Percentiles rank a stretch among this genome's conserved stretches.
phyloP scores from a whole-genome alignment of 1,140 invertebrate genomes.

The Drosophila tani region DNA sequence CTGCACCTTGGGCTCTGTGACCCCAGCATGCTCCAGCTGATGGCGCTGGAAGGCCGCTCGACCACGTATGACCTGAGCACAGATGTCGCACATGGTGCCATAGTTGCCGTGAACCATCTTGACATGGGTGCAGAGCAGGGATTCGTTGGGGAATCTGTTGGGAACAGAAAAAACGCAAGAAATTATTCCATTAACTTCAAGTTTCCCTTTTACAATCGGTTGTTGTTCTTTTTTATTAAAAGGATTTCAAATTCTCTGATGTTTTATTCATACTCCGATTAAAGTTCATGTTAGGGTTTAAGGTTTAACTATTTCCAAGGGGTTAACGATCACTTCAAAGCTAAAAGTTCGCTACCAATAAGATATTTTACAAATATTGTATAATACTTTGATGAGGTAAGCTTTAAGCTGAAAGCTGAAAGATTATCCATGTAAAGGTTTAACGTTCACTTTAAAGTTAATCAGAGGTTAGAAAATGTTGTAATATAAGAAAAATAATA shows the following conservation, averaged over 20 bases:
- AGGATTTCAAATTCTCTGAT: neutral
- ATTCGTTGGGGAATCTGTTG: conserved; percentile 63
- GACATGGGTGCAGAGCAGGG: conserved; percentile 60
- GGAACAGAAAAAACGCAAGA: neutral
- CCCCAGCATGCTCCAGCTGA: conserved; percentile 72
- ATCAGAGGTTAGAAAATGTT: neutral
- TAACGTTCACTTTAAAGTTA: neutral
- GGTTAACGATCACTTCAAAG: no score
- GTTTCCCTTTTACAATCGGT: no score
- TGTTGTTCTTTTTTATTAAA: neutral
- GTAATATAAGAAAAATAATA: no score
- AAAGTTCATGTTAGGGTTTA: neutral
- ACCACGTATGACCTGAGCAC: conserved; percentile 77
- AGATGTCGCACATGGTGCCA: conserved; percentile 81
- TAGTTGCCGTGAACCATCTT: conserved; percentile 69
- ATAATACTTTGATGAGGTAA: no score
- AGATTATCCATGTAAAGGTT: no score
- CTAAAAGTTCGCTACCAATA: neutral
- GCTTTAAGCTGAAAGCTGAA: no score
- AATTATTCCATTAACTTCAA: neutral
- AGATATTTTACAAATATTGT: no score
- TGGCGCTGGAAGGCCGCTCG: conserved; percentile 72
- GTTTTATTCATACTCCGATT: neutral
- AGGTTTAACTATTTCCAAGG: no score
- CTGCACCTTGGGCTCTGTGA: conserved; percentile 76